Evolutionary conservation across 2,888 invertebrate genomes (phyloP).

Genomic region (Aphidoletes aphidimyza): DNA sequence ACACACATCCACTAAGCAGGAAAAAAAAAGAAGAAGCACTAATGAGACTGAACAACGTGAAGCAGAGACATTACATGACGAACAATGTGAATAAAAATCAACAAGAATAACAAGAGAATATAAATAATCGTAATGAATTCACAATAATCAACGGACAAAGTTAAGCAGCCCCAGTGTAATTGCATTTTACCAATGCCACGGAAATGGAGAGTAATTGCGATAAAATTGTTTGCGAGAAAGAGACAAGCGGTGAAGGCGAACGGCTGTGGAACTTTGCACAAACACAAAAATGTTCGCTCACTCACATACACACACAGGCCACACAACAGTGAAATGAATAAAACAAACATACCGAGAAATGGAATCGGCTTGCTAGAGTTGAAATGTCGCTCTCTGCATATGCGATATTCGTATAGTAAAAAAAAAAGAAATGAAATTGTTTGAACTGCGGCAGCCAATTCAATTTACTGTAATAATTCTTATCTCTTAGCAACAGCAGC

Average conservation of each 20-base stretch:
- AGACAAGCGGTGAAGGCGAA: neutral
- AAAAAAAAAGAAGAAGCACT: no score
- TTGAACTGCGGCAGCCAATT: slow-evolving; percentile 6
- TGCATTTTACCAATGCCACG: slow-evolving; percentile 40
- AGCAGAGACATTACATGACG: neutral
- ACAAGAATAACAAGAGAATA: neutral
- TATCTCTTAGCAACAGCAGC: slow-evolving; percentile 18
- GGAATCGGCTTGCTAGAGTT: neutral
- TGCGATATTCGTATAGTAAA: neutral
- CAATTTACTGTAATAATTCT: slow-evolving; percentile 46
- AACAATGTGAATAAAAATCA: neutral
- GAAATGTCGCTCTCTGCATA: slow-evolving; percentile 47
- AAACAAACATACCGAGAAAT: slow-evolving; percentile 4
- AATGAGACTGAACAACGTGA: neutral
- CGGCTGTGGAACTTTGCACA: no score
- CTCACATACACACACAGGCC: no score
- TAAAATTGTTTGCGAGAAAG: neutral
- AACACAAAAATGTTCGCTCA: no score
- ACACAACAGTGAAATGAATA: slow-evolving; percentile 4
- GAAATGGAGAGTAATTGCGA: slow-evolving; percentile 49
- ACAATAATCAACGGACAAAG: slow-evolving; percentile 34
- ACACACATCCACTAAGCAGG: neutral
- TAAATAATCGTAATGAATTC: slow-evolving; percentile 49
- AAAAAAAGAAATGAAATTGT: neutral
- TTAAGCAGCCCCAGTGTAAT: neutral